Evolutionary conservation across 2,888 invertebrate species (phyloP).

Genomic region (Schrankia costaestrigalis): DNA sequence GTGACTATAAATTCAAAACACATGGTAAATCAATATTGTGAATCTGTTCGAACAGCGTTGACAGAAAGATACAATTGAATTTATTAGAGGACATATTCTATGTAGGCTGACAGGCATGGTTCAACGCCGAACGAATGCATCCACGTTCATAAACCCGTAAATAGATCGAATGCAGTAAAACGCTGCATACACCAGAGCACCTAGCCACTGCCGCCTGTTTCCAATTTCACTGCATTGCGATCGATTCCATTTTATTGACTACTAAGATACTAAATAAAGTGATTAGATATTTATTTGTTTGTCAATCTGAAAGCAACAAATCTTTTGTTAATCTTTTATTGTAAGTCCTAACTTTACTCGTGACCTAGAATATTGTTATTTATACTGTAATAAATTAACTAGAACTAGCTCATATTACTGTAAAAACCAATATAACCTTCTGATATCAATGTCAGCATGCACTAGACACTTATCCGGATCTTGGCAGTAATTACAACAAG

Average conservation of each 20-base stretch:
- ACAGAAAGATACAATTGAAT: constrained; percentile 26
- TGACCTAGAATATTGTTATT: no score
- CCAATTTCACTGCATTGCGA: constrained; percentile 64
- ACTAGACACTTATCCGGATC: no score
- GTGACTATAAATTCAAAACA: no score
- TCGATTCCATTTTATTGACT: constrained; percentile 57
- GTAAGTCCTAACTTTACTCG: no score
- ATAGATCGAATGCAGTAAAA: constrained; percentile 76
- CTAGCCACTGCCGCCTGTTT: constrained; percentile 49
- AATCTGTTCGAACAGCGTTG: no score
- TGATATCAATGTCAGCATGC: no score
- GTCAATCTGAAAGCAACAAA: no score
- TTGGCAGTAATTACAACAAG: constrained; percentile 18
- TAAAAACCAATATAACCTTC: no score
- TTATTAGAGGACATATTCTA: constrained; percentile 35
- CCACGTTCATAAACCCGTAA: constrained; percentile 70
- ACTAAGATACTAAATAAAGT: constrained; percentile 14
- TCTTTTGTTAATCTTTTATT: neutral
- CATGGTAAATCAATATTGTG: no score
- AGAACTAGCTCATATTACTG: no score
- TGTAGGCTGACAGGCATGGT: constrained; percentile 37
- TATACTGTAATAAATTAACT: no score
- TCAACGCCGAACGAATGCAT: constrained; percentile 62
- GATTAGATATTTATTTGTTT: constrained; percentile 12
- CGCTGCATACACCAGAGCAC: constrained; percentile 41